Evolutionary conservation across 2,113 vertebrate species (phyloP).

Genomic region (Silurus meridionalis): DNA sequence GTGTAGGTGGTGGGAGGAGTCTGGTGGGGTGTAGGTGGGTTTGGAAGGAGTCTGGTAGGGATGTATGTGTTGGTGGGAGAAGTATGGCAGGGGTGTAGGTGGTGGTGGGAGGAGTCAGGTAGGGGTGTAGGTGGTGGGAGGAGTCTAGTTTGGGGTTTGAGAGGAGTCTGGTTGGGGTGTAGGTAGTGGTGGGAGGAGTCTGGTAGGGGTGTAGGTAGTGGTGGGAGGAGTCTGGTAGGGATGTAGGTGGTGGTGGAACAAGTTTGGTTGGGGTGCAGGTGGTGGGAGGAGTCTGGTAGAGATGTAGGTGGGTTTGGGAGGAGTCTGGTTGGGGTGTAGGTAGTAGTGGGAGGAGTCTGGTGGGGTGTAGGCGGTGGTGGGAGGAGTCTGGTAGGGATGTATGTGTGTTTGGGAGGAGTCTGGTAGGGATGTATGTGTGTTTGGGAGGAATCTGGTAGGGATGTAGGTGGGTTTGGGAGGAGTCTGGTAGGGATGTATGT

Average conservation of each 20-base stretch:
- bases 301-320: neutral
- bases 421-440: too few relatives aligned
- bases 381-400: too few relatives aligned
- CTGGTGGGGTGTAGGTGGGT: neutral
- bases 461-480: too few relatives aligned
- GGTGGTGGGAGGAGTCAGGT: neutral
- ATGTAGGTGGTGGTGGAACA: neutral
- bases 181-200: neutral
- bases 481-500: too few relatives aligned
- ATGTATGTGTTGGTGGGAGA: neutral
- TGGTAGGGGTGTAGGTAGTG: neutral
- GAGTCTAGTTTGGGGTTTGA: neutral
- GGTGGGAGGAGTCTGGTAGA: neutral
- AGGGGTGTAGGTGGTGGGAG: neutral
- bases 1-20: neutral
- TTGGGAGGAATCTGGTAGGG: too few relatives aligned
- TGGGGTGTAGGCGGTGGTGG: too few relatives aligned
- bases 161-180: neutral
- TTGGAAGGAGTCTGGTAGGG: neutral
- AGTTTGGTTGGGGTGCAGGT: neutral
- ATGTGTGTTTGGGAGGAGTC: too few relatives aligned
- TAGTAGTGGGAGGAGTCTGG: too few relatives aligned
- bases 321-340: too few relatives aligned
- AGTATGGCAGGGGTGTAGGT: neutral
- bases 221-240: neutral